Evolutionary conservation across 1,140 invertebrate genomes (phyloP), one percentile per base, ranked within the genome.

Genomic region (Euwallacea fornicatus): DNA sequence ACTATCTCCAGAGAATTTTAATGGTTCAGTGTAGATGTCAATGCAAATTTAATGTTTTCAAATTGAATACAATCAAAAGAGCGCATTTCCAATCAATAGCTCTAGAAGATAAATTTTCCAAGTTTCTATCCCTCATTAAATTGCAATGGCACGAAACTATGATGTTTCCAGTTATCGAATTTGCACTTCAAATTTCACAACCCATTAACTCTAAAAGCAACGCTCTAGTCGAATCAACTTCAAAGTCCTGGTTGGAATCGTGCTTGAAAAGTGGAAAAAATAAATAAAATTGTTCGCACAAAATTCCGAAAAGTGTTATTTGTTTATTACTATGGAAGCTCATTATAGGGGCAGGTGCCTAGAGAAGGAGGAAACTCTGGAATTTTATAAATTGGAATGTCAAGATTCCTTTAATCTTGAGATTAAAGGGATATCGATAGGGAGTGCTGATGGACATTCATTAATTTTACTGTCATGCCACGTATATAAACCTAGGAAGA

Each of bases 201-300:
- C 11, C 54, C 54, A 56, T 56, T 56, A 56, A 56, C 54, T 21
- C n/a, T 56, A 56, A 56, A 56, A 56, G 54, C 54, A 15, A 15
- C 54, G 16, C 16, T 56, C 54, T 56, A 56, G 8, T 56, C 16
- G 54, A 56, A 56, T 56, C n/a, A 56, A 21, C 16, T 56, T 56
- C 54, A 21, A 56, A 15, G 16, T 56, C 54, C 54, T 56, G 46
- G 9, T 50, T 6, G 21, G 13, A 50, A 50, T 50, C 2, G 13
- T 50, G 9, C 46, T 50, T 50, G 2, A 50, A 50, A 50, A 50
- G 46, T 50, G 46, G 46, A 13, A 50, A 50, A 33, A 33, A 33
- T 33, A 33, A 50, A 50, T 50, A 50, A 50, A 50, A 50, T 13
- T 50, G 46, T 50, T 50, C 7, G 46, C 46, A 33, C 21, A 33